Base-by-base conservation (phyloP, 2,113 vertebrate genomes). In the Podiceps cristatus region DNA sequence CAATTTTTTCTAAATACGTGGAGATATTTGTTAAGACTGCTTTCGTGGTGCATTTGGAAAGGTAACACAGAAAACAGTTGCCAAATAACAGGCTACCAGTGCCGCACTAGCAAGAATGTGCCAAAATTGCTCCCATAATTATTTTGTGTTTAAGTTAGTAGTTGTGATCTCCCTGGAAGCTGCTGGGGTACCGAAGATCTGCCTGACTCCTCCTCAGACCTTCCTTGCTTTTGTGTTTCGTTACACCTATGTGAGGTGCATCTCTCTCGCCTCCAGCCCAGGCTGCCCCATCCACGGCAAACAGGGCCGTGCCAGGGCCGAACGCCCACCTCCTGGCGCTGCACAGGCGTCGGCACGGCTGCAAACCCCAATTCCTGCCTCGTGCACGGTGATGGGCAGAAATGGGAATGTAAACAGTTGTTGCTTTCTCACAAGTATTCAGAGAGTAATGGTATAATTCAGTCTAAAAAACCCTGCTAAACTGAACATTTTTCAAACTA, bases 351-450 rank as follows among this genome's bases (percentile, higher is more conserved):
- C 23, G 5, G 13, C 67, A 11, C 23, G 53, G 68, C 9, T 31
- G 15, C 86, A 62, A n/a, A 86, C 25, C 83, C 63, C 83, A 23
- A 11, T 5, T 53, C 74, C 52, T 5, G 22, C 12, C 84, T 14
- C 37, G 37, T 37, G 50, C 69, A 6, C 1, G 4, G 50, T 1
- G 59, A 55, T 13, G 58, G 53, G 67, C 29, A 88, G 31, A 24
- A 68, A 42, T 0, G 3, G 58, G 35, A 86, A 81, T 5, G 13
- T 4, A n/a, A 37, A n/a, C 44, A 81, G 19, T 0, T 33, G 0
- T 5, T 11, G 6, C 31, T 33, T 62, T 69, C 74, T 62, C 88
- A 35, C 15, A 10, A 37, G 31, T 15, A 22, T 28, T 44, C 42
- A 33, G 47, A 80, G 58, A 22, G 69, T 37, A 79, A 5, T 1